Conservation (phyloP, 2,888 invertebrate genomes). For the Cantharis nigra region DNA sequence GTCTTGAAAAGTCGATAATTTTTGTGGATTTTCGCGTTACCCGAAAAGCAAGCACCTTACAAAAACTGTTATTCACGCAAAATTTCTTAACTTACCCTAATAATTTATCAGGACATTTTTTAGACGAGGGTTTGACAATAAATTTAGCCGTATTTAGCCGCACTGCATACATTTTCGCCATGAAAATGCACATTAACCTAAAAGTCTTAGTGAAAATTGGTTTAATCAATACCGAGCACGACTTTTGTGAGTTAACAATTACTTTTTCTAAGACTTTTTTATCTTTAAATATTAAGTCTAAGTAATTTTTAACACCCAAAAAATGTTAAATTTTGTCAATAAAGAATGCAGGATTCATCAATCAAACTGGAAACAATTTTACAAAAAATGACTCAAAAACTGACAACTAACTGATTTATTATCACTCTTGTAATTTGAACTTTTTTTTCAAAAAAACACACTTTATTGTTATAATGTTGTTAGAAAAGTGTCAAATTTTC, state of each 20-base stretch:
- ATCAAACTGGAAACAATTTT: slow-evolving; percentile 8
- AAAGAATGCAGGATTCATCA: slow-evolving; percentile 3
- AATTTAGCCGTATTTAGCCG: neutral
- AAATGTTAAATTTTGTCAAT: slow-evolving; percentile 3
- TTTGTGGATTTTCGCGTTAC: neutral
- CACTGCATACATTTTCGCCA: neutral
- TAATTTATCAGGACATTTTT: neutral
- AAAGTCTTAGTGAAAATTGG: neutral
- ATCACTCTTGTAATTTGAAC: slow-evolving; percentile 4
- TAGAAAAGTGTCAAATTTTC: neutral
- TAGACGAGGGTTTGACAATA: neutral
- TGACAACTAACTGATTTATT: slow-evolving; percentile 8
- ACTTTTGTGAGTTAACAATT: neutral
- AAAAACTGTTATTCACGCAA: neutral
- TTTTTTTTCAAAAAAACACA: neutral
- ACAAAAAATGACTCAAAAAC: slow-evolving; percentile 9
- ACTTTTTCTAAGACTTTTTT: neutral
- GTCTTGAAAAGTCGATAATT: neutral
- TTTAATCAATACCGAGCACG: neutral
- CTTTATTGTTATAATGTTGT: neutral
- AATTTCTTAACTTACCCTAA: neutral
- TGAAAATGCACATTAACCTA: neutral
- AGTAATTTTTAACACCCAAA: neutral
- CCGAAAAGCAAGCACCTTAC: neutral
- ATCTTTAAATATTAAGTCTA: neutral